phyloP scores from a whole-genome alignment of 2,113 vertebrate species.

The Promerops cafer region DNA sequence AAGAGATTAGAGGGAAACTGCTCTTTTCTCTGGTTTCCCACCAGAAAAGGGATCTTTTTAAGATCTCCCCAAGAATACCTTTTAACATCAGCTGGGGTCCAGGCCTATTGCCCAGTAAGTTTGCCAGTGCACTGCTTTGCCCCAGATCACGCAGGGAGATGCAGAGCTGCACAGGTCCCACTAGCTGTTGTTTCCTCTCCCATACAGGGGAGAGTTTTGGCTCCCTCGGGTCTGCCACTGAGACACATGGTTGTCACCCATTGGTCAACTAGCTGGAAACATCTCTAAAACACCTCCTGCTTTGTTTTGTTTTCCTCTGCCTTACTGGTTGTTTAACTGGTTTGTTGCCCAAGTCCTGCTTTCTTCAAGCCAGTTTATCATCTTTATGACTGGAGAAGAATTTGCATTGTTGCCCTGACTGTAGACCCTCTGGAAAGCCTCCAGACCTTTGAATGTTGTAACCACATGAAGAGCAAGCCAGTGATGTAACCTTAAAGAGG shows the following conservation, averaged over 20 bases:
- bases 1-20: neutral
- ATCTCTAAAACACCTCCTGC: neutral
- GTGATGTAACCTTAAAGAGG: neutral
- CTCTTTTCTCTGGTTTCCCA: neutral
- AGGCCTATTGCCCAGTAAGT: neutral
- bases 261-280: neutral
- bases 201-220: neutral
- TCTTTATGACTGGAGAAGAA: neutral
- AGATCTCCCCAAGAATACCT: neutral
- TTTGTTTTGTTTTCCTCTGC: neutral
- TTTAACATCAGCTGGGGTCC: neutral
- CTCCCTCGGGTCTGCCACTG: neutral
- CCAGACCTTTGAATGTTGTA: neutral
- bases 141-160: neutral
- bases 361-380: neutral
- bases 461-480: neutral
- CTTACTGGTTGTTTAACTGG: neutral
- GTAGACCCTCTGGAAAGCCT: neutral
- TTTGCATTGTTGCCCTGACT: neutral
- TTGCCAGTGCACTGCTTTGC: neutral
- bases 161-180: neutral
- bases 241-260: fast-evolving
- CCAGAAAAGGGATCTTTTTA: neutral
- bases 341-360: neutral
- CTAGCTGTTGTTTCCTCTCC: neutral